These are phyloP conservation scores for Acromyrmex echinatior DNA, from an alignment of 1,140 invertebrate species.

Conservation along the genomic window DNA sequence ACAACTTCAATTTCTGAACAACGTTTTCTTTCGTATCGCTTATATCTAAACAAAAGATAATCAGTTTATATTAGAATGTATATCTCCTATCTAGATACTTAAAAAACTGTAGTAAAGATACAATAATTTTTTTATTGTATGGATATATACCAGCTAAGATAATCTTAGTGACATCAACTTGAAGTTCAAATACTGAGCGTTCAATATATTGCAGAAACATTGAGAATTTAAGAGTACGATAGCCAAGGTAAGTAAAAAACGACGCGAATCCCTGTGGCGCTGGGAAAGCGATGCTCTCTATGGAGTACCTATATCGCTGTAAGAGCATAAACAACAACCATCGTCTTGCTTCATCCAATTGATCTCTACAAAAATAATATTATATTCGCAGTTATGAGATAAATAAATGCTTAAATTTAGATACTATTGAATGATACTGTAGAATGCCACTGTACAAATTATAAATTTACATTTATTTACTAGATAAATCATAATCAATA, in stretches of 20 bases:
- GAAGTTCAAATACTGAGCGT: slow-evolving; percentile 93
- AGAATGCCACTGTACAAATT: background rate
- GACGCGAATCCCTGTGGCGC: slow-evolving; percentile 94
- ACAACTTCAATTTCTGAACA: slow-evolving; percentile 90
- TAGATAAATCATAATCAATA: background rate
- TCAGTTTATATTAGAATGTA: background rate
- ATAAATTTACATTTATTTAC: slow-evolving; percentile 21
- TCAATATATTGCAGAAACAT: slow-evolving; percentile 94
- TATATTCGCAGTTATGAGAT: slow-evolving; percentile 7
- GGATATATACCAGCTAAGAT: slow-evolving; percentile 90
- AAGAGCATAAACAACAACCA: slow-evolving; percentile 91
- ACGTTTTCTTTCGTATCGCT: slow-evolving; percentile 89
- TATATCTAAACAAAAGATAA: slow-evolving; percentile 87
- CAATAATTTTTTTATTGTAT: slow-evolving; percentile 15
- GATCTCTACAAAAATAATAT: slow-evolving; percentile 88
- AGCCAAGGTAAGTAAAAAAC: slow-evolving; percentile 95
- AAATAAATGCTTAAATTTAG: slow-evolving; percentile 13
- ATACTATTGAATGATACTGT: no score
- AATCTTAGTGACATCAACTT: slow-evolving; percentile 94
- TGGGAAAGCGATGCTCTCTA: slow-evolving; percentile 93
- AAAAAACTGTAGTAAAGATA: slow-evolving; percentile 12
- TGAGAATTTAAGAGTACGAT: slow-evolving; percentile 91
- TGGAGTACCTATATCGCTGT: slow-evolving; percentile 92
- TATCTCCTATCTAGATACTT: background rate
- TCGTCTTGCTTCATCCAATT: slow-evolving; percentile 89